Conservation (phyloP, 1,140 invertebrate genomes). For the Drosophila kanapiae region DNA sequence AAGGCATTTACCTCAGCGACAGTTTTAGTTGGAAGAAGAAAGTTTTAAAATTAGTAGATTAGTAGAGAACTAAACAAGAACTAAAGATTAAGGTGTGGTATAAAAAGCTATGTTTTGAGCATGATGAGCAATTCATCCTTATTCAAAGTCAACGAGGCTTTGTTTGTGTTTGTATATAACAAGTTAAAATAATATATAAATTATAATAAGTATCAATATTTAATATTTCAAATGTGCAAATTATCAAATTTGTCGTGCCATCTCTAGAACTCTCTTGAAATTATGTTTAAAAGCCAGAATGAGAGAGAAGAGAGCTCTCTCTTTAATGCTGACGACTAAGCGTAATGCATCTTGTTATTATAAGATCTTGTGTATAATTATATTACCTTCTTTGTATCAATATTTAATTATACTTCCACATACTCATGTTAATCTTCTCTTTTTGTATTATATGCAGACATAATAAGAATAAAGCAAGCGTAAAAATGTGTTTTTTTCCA, state of each 20-base stretch:
- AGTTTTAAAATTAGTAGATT: constrained; percentile 26
- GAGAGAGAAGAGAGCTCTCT: too few species aligned
- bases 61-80: constrained; percentile 14
- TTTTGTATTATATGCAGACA: not conserved
- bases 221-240: not conserved
- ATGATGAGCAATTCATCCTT: not conserved
- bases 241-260: too few species aligned
- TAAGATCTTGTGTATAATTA: not conserved
- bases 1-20: constrained; percentile 57
- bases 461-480: constrained; percentile 7
- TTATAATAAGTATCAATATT: not conserved
- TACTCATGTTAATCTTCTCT: too few species aligned
- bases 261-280: too few species aligned
- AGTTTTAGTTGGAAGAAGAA: constrained; percentile 13
- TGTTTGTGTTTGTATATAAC: not conserved
- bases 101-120: constrained; percentile 17
- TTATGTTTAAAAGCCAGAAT: too few species aligned
- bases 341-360: too few species aligned
- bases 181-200: not conserved
- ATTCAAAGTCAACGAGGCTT: not conserved
- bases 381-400: not conserved
- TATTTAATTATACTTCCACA: not conserved
- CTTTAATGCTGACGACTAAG: too few species aligned
- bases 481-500: constrained; percentile 8
- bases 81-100: not conserved